Evolutionary conservation across 2,888 invertebrate genomes (phyloP).

Genomic region (Watsonalla cultraria): DNA sequence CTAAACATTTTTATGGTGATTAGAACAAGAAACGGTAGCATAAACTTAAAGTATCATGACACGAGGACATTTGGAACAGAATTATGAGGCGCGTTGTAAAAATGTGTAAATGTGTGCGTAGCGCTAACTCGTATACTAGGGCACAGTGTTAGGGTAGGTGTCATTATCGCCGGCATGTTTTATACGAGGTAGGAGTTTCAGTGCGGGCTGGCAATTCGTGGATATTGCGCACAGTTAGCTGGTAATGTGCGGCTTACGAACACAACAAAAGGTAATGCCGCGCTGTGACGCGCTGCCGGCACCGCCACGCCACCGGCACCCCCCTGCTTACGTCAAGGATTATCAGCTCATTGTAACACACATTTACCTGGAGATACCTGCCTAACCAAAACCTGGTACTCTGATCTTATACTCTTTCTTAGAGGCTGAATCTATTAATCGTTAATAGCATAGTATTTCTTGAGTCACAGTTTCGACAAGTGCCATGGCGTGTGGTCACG

Average conservation of each 20-base stretch:
- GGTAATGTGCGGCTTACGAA: constrained; percentile 3
- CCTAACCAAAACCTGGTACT: no score
- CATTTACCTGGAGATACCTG: no score
- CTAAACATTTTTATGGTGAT: background rate
- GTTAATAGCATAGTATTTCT: no score
- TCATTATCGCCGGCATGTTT: background rate
- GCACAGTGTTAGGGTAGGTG: background rate
- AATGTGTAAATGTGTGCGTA: background rate
- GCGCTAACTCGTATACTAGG: background rate
- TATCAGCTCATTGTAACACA: background rate
- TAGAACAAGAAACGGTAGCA: background rate
- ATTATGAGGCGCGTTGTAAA: background rate
- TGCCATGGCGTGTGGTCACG: no score
- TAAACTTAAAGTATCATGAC: background rate
- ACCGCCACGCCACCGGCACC: background rate
- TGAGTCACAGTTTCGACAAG: no score
- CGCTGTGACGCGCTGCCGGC: background rate
- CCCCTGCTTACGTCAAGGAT: background rate
- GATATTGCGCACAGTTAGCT: constrained; percentile 1
- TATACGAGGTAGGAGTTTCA: background rate
- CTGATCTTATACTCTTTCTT: no score
- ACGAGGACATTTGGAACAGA: background rate
- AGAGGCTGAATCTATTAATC: no score
- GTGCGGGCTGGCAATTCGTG: background rate
- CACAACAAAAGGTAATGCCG: constrained; percentile 2